Base-by-base conservation (phyloP, 37 sponge, comb jelly and placozoan species). In the Cliona cf. orientalis region DNA sequence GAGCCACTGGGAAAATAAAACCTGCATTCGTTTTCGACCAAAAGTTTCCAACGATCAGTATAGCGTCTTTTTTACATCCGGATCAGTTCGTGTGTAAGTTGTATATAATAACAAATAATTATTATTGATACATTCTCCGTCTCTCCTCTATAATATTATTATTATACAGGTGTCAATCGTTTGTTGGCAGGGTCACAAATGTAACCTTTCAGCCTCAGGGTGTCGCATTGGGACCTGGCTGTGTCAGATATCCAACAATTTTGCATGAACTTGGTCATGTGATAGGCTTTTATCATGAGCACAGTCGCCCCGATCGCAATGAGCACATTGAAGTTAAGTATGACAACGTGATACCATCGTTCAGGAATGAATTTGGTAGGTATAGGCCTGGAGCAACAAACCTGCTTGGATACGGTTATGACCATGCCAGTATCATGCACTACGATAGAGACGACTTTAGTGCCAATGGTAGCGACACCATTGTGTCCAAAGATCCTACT, bases 371-470 rank as follows among this genome's bases (percentile, higher is more conserved):
- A 37, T 92, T 84, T 46, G 22, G n/a, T 2, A 62, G 29, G 11
- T 3, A 36, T 3, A 12, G 35, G 1, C 26, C 58, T 32, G 58
- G 29, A 58, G 25, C 69, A n/a, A 69, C 86, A 19, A 43, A 87
- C 34, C 81, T 86, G 5, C 37, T 87, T 6, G 88, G 88, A 25
- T 65, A 85, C 0, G 58, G 81, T 2, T 94, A 94, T 69, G 94
- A 94, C 59, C 86, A 85, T 78, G 89, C 85, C 71, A 89, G 91
- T 31, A 84, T 94, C 40, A 90, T 94, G 95, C 95, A 94, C 68
- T 94, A 94, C 66, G 14, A 22, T 46, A 41, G 58, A n/a, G 2
- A 53, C 56, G 6, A 62, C 85, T 6, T 81, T 85, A 78, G 33
- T 66, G n/a, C n/a, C n/a, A n/a, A n/a, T n/a, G n/a, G n/a, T n/a